These are phyloP conservation scores for Sacculina carcini DNA, from an alignment of 2,888 invertebrate species.

Conservation along the genomic window DNA sequence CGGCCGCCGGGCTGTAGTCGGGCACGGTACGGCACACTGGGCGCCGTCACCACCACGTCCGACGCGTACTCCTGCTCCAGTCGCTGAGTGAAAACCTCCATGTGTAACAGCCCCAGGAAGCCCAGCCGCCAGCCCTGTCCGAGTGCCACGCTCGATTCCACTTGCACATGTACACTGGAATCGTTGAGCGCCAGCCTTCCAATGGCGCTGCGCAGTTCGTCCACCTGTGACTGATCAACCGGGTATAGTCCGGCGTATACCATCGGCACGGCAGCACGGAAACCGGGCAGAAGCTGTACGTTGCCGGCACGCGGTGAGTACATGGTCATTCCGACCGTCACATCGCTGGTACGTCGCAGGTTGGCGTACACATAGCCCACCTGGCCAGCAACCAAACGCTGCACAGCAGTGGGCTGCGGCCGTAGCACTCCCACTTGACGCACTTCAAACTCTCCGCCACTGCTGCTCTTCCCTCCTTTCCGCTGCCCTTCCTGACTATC, in stretches of 20 bases:
- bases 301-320: constrained; percentile 26
- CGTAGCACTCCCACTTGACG: constrained; percentile 16
- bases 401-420: constrained; percentile 16
- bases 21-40: constrained; percentile 56
- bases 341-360: constrained; percentile 44
- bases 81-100: constrained; percentile 67
- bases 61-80: constrained; percentile 58
- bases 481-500: too few species aligned
- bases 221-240: constrained; percentile 58
- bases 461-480: too few species aligned
- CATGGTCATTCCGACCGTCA: constrained; percentile 46
- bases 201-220: constrained; percentile 45
- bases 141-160: constrained; percentile 60
- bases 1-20: neutral
- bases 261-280: constrained; percentile 44
- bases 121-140: constrained; percentile 73
- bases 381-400: constrained; percentile 44
- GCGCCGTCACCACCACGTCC: constrained; percentile 53
- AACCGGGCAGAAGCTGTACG: constrained; percentile 34
- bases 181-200: constrained; percentile 83
- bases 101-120: constrained; percentile 56
- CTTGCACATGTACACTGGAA: constrained; percentile 52
- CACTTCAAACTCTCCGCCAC: constrained; percentile 20
- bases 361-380: constrained; percentile 66
- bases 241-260: constrained; percentile 78